Base-by-base conservation (phyloP, 1,140 invertebrate species). In the Panulirus ornatus region DNA sequence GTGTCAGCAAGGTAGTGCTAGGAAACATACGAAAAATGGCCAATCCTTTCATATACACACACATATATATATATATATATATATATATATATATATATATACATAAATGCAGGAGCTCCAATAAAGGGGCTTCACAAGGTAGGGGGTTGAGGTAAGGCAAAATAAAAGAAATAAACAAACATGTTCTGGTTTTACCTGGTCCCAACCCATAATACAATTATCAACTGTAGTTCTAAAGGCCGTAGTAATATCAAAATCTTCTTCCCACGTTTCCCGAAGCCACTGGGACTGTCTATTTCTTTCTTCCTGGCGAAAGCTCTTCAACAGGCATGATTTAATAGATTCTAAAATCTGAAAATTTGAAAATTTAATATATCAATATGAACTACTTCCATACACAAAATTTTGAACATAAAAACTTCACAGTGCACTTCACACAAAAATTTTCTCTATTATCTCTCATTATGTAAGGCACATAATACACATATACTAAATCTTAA, bases 151-250 rank as follows among this genome's bases (percentile, higher is more conserved):
- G 27, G 30, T 3, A 40, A n/a, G 36, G 78, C 47, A n/a, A n/a
- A n/a, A n/a, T n/a, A n/a, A n/a, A n/a, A n/a, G n/a, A n/a, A n/a
- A n/a, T n/a, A n/a, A n/a, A 47, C n/a, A n/a, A n/a, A n/a, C n/a
- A n/a, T n/a, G n/a, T n/a, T n/a, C n/a, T n/a, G n/a, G 2, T 14
- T 38, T 76, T 34, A 91, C 90, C 84, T 91, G 90, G 36, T 91
- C 90, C 90, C 90, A 91, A 5, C 90, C 90, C 78, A 85, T 75
- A 22, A 81, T 63, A 54, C 90, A 91, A 51, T 87, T 91, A 19
- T 83, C 84, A 38, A 91, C 44, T 3, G 90, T 91, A 2, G 78
- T 87, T 30, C 36, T 91, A 70, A 91, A 91, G 30, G 84, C 84
- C 9, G 58, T 63, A 14, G 30, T 54, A 22, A 87, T 47, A 63